Base-by-base conservation (phyloP, 2,888 invertebrate genomes). In the Pollenia labialis region DNA sequence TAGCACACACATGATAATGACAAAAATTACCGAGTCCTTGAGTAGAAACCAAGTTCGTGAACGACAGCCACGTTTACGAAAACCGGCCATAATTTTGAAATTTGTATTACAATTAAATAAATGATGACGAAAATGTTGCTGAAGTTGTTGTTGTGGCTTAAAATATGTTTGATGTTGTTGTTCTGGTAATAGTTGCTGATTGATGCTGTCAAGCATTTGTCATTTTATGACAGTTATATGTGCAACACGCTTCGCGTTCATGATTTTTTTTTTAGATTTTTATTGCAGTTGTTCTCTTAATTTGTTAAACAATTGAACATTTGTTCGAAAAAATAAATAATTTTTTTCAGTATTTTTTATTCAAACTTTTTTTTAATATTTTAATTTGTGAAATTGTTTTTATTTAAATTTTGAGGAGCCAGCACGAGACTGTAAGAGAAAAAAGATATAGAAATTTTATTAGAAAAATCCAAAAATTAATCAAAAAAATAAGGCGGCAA, bases 141-240 rank as follows among this genome's bases (percentile, higher is more conserved):
- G 42, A 56, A 68, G 10, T 18, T 32, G 40, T 58, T 81, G 75
- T 58, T 64, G 52, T 40, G 56, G 81, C 54, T 56, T 40, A 14
- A 54, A 48, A 69, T 60, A 74, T 23, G 71, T 58, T 66, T 85
- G 74, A 54, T 75, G 50, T 64, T 62, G 60, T 54, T 74, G 79
- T 60, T 74, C 68, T 52, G 66, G 77, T 75, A 86, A 79, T 85
- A 71, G 87, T 75, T 88, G 89, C 88, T 91, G 91, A 91, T 92
- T 91, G 92, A 91, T 90, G 91, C 91, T 90, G 91, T 91, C 91
- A 91, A 90, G 90, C 92, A 92, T 92, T 92, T 92, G 92, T 92
- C 92, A 92, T 91, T 92, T 92, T 90, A 92, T 92, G 92, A 92
- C 92, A 91, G 92, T 92, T 90, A 90, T 91, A 91, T 92, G 91